Conservation (phyloP, 2,888 invertebrate species). For the Ornithoptera priamus region DNA sequence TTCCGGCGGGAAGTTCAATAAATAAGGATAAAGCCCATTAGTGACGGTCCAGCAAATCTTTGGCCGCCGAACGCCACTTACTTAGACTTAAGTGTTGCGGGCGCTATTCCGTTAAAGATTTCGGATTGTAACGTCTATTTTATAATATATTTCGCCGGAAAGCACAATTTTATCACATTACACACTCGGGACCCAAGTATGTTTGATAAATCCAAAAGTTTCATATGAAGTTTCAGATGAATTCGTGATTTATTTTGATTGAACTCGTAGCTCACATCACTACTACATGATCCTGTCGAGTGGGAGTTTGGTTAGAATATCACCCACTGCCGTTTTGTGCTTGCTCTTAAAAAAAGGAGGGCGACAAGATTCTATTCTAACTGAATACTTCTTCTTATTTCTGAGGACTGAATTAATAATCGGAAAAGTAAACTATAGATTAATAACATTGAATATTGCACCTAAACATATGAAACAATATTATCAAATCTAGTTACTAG, state of each 20-base stretch:
- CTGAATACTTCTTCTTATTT: too few species aligned
- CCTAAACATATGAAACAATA: too few species aligned
- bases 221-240: neutral
- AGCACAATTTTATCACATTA: slow-evolving; percentile 25
- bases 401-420: too few species aligned
- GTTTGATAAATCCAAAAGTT: neutral
- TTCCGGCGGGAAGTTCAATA: slow-evolving; percentile 66
- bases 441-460: too few species aligned
- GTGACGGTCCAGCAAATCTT: slow-evolving; percentile 79
- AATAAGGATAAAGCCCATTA: slow-evolving; percentile 80
- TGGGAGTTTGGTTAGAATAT: too few species aligned
- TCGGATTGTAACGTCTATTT: slow-evolving; percentile 70
- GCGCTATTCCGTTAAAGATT: slow-evolving; percentile 75
- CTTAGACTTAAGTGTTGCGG: slow-evolving; percentile 78
- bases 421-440: too few species aligned
- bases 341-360: too few species aligned
- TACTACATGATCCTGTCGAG: neutral
- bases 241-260: too few species aligned
- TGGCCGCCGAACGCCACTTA: slow-evolving; percentile 78
- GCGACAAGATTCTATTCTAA: too few species aligned
- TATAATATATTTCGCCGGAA: slow-evolving; percentile 52
- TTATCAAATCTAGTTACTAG: too few species aligned
- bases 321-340: too few species aligned
- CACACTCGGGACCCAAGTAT: slow-evolving; percentile 23
- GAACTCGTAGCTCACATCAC: too few species aligned